Percentiles rank a stretch among this genome's conserved stretches.
These are phyloP conservation scores for Amiota mariae DNA, from an alignment of 2,888 invertebrate species.

Conservation along the genomic window DNA sequence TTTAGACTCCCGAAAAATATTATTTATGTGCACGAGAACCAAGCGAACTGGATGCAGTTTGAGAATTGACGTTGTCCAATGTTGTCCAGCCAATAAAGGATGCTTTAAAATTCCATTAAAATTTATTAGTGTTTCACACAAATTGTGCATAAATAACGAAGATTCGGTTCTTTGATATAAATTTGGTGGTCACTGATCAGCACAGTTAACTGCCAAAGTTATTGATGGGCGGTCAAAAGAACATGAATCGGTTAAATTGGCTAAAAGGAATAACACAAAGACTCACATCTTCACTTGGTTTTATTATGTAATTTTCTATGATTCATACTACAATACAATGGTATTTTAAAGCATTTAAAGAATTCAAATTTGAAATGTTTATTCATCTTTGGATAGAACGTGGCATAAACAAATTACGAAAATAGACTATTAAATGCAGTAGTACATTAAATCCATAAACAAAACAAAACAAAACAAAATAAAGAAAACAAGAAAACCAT, in stretches of 20 bases:
- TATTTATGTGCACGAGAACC: slow-evolving; percentile 22
- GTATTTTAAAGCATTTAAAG: neutral
- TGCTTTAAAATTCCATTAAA: slow-evolving; percentile 67
- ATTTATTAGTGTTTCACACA: slow-evolving; percentile 67
- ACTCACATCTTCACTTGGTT: neutral
- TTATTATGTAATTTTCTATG: slow-evolving; percentile 1
- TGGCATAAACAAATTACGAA: slow-evolving; percentile 58
- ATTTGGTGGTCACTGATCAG: slow-evolving; percentile 10
- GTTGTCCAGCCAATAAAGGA: slow-evolving; percentile 52
- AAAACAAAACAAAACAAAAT: slow-evolving; percentile 27
- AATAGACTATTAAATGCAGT: slow-evolving; percentile 55
- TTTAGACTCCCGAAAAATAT: slow-evolving; percentile 13
- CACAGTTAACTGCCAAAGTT: slow-evolving; percentile 1
- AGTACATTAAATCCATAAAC: slow-evolving; percentile 51
- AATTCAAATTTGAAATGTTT: slow-evolving; percentile 5
- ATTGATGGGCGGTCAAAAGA: neutral
- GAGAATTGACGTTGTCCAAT: neutral
- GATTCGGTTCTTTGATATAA: slow-evolving; percentile 55
- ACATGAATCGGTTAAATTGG: neutral
- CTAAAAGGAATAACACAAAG: neutral
- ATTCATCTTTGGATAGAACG: slow-evolving; percentile 11
- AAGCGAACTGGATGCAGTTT: slow-evolving; percentile 2
- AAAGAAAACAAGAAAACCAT: slow-evolving; percentile 28
- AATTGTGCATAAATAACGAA: slow-evolving; percentile 61
- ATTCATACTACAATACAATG: neutral